Base-by-base conservation (phyloP, 2,797 vertebrate species). In the Neopelma chrysocephalum region DNA sequence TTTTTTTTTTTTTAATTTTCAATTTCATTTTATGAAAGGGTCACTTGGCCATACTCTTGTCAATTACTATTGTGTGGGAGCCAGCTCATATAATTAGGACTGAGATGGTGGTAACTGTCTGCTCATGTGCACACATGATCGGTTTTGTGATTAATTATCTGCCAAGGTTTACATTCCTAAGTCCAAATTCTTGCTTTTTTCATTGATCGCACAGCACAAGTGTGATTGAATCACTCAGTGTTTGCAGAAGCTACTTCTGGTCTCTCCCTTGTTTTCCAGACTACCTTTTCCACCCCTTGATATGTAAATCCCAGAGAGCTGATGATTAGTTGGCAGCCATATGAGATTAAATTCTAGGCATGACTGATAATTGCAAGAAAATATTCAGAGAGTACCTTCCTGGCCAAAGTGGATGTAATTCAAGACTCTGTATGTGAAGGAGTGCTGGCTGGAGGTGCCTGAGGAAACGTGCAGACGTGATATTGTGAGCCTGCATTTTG, bases 311-410 rank as follows among this genome's bases (percentile, higher is more conserved):
- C 51, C 36, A 34, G 51, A 62, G 43, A 72, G 60, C 0, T 68
- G 75, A 72, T 56, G 25, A 48, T 92, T 89, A 87, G 40, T 84
- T 83, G 75, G 77, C 65, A 65, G 60, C 19, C n/a, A 5, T 36
- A 14, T 4, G 75, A 89, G 81, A 89, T 89, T 78, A 84, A 32
- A 48, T 87, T 96, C 64, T 77, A 64, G 78, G 45, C 32, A 15
- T 82, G 89, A 72, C 89, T 92, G 84, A 77, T 90, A 93, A 92
- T 77, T 93, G 64, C 65, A 82, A 89, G 70, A 66, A 94, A 70
- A 93, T 82, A 94, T 36, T 64, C 51, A 68, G 84, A 51, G 61
- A 53, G 34, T 43, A 43, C 45, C 56, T 92, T 93, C 38, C 29
- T 80, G 89, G 81, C 83, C 88, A 85, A 89, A 48, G 18, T 85